Conservation (phyloP, 2,888 invertebrate species). For the Pegoplata infirma region DNA sequence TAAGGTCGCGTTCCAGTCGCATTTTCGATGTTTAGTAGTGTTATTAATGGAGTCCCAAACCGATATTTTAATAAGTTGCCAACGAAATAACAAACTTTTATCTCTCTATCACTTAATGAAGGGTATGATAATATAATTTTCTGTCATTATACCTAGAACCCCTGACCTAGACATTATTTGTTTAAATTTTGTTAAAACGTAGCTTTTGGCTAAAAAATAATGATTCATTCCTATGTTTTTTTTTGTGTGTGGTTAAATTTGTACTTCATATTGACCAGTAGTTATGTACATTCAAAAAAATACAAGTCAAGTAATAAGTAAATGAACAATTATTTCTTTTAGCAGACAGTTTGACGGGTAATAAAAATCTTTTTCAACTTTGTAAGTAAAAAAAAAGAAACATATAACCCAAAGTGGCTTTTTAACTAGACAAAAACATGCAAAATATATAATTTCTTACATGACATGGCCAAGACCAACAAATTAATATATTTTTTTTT, state of each 20-base stretch:
- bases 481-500: background rate
- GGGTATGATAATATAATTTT: too few species aligned
- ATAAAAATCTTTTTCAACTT: constrained; percentile 36
- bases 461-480: constrained; percentile 53
- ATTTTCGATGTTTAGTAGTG: too few species aligned
- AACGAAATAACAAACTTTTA: too few species aligned
- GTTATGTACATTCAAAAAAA: background rate
- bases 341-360: constrained; percentile 46
- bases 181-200: background rate
- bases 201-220: background rate
- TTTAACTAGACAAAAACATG: constrained; percentile 50
- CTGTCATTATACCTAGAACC: background rate
- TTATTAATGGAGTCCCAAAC: too few species aligned
- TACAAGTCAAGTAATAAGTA: too few species aligned
- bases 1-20: too few species aligned
- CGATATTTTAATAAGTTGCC: too few species aligned
- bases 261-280: background rate
- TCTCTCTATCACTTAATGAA: too few species aligned
- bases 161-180: background rate
- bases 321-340: constrained; percentile 23
- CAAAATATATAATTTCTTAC: constrained; percentile 56
- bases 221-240: background rate
- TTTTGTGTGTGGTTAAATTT: background rate
- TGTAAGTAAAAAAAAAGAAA: background rate
- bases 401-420: background rate